These are phyloP conservation scores for Pluvialis apricaria DNA, from an alignment of 2,113 vertebrate species.

Conservation along the genomic window DNA sequence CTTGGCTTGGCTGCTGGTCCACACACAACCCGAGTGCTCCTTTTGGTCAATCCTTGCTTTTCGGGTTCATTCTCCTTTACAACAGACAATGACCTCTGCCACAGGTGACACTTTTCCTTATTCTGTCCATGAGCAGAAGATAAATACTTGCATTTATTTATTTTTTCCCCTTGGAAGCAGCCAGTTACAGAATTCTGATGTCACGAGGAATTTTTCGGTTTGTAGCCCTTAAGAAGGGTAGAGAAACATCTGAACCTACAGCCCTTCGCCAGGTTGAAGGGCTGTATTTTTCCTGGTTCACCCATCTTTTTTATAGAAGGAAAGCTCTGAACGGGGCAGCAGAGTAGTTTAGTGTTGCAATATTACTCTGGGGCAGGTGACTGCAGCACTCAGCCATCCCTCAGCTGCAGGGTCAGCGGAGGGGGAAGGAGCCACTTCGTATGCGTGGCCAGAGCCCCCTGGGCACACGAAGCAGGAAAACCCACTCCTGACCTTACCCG, in stretches of 20 bases:
- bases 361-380: neutral
- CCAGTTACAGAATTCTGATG: neutral
- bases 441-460: neutral
- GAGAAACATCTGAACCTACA: neutral
- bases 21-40: rapidly evolving
- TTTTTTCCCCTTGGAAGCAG: neutral
- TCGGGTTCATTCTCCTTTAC: no score
- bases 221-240: neutral
- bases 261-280: neutral
- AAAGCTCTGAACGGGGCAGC: neutral
- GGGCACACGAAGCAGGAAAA: neutral
- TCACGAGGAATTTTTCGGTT: neutral
- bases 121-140: neutral
- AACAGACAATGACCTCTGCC: neutral
- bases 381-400: neutral
- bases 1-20: neutral
- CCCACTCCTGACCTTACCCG: neutral
- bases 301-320: neutral
- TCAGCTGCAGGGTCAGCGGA: neutral
- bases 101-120: neutral
- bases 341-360: neutral
- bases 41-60: neutral
- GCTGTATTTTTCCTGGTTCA: neutral
- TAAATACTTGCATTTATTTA: rapidly evolving
- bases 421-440: neutral